These are phyloP conservation scores for Takifugu rubripes DNA, from an alignment of 2,797 vertebrate genomes.

Conservation along the genomic window DNA sequence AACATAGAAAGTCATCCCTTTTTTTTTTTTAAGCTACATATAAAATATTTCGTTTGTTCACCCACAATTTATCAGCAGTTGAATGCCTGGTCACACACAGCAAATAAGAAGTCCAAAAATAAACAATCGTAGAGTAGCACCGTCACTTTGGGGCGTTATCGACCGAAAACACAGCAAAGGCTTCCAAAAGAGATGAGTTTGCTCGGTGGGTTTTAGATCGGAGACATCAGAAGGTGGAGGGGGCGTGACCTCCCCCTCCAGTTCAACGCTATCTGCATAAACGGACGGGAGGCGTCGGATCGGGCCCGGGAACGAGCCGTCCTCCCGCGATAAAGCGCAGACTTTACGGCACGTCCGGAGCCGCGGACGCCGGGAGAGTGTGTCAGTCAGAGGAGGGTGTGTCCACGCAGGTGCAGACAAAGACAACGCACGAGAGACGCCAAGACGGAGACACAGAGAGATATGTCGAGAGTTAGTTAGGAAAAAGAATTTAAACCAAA, in stretches of 20 bases:
- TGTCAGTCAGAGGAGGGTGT: slow-evolving; percentile 22
- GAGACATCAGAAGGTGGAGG: slow-evolving; percentile 63
- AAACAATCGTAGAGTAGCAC: slow-evolving; percentile 62
- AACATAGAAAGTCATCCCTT: slow-evolving; percentile 35
- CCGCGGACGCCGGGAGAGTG: slow-evolving; percentile 35
- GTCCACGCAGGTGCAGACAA: slow-evolving; percentile 54
- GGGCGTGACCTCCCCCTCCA: slow-evolving; percentile 23
- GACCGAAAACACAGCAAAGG: slow-evolving; percentile 50
- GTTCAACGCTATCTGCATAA: slow-evolving; percentile 4
- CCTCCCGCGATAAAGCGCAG: slow-evolving; percentile 21
- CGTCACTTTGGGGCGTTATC: slow-evolving; percentile 59
- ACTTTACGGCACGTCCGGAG: not conserved
- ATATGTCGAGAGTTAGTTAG: slow-evolving; percentile 43
- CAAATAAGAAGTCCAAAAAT: slow-evolving; percentile 21
- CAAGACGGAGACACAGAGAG: slow-evolving; percentile 49
- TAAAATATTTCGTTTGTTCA: slow-evolving; percentile 51
- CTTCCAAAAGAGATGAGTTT: slow-evolving; percentile 37
- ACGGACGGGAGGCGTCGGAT: slow-evolving; percentile 37
- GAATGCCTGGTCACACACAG: slow-evolving; percentile 43
- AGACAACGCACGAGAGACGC: slow-evolving; percentile 50
- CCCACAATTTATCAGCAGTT: slow-evolving; percentile 40
- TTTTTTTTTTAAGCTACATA: slow-evolving; percentile 53
- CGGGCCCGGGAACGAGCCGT: slow-evolving; percentile 27
- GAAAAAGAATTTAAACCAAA: slow-evolving; percentile 2
- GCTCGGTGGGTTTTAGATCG: slow-evolving; percentile 73